Evolutionary conservation across 1,140 invertebrate species (phyloP), one percentile per base, ranked within the genome.

Genomic region (Bursaphelenchus mucronatus): DNA sequence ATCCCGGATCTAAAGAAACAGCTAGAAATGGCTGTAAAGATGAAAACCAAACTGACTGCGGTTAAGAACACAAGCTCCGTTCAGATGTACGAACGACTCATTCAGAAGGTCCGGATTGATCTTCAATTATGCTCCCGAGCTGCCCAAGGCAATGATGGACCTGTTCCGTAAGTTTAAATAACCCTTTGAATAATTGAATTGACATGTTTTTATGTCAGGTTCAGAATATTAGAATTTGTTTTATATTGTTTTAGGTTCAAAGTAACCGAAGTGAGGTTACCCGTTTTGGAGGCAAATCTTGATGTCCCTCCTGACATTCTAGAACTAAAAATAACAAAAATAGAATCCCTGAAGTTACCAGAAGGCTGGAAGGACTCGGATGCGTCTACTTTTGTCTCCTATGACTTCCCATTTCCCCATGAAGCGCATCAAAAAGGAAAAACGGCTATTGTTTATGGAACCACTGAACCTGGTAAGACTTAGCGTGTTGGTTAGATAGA

Each of bases 371-470:
- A 52, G 11, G 51, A 61, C 10, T 52, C 45, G n/a, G 68, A 70
- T 64, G 73, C 49, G 15, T 49, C 45, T 40, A 19, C 71, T 9
- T 71, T 65, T 67, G 69, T 71, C 11, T 15, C 54, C 30, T 71
- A 67, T 44, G 71, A 72, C 39, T 71, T 71, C 69, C 70, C 69
- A 11, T 68, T 72, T 44, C 72, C 69, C 2, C 72, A 74, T 46
- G 63, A 66, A 7, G 8, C 13, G 11, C 69, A 71, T 55, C 69
- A 73, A 30, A 73, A 45, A 10, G 69, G 69, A 1, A 40, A 58
- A 13, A 71, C 69, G 15, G 11, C 62, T 17, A 54, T 63, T 44
- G 50, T 71, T 40, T 61, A 56, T 45, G 63, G 64, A 13, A 71
- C 63, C 5, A 49, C 15, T 51, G 50, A 19, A 39, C 69, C 69